Percentiles rank a stretch among this genome's conserved stretches.
Evolutionary conservation across 1,140 invertebrate genomes (phyloP).

Genomic region (Trypoxylus dichotomus): DNA sequence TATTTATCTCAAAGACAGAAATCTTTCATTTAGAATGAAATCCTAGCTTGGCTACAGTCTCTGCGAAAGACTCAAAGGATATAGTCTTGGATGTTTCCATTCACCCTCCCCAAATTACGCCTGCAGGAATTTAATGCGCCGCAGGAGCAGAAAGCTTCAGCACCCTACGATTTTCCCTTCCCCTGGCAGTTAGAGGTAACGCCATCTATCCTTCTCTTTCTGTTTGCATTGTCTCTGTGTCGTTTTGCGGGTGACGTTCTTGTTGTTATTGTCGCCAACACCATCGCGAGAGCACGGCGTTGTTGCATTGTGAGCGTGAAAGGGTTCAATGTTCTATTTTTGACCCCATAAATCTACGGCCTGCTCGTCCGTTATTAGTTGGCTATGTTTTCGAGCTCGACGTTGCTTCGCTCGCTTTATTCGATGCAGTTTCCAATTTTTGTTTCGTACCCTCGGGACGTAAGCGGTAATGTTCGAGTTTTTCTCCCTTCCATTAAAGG

Average conservation of each 20-base stretch:
- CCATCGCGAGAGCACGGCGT: neutral
- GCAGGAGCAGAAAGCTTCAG: neutral
- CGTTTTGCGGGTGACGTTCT: neutral
- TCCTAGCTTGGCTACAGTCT: neutral
- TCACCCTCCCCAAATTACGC: neutral
- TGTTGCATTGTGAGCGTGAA: neutral
- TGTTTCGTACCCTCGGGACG: neutral
- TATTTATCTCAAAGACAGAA: neutral
- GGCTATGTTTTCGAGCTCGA: neutral
- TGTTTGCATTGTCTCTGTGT: neutral
- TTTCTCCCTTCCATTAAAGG: no score
- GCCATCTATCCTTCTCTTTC: neutral
- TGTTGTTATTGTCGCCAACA: neutral
- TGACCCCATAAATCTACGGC: neutral
- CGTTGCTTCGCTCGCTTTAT: neutral
- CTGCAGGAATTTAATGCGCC: neutral
- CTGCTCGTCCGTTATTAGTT: neutral
- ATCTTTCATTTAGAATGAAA: neutral
- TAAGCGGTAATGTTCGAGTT: neutral
- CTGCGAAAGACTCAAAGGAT: neutral
- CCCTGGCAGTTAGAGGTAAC: neutral
- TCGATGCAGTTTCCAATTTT: neutral
- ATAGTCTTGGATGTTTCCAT: neutral
- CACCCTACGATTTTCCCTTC: neutral
- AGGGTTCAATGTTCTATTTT: conserved; percentile 7